These are phyloP conservation scores for Philonicus albiceps DNA, from an alignment of 2,888 invertebrate species.

Conservation along the genomic window DNA sequence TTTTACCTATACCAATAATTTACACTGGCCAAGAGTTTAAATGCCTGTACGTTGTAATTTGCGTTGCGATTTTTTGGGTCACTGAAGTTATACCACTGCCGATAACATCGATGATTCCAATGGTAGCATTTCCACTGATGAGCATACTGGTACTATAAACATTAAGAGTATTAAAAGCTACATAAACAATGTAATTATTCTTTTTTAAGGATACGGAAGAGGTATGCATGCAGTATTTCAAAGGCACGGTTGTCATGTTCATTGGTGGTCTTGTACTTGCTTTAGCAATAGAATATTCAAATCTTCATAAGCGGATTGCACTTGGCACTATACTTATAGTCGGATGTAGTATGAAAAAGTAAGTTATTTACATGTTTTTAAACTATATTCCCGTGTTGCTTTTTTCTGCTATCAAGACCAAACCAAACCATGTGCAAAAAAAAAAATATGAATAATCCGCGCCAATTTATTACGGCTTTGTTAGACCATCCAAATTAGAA, in stretches of 20 bases:
- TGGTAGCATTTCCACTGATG: slow-evolving; percentile 82
- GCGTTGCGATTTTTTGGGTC: slow-evolving; percentile 88
- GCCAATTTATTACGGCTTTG: no score
- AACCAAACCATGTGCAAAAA: no score
- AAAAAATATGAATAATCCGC: no score
- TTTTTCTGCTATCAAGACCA: no score
- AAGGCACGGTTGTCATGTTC: slow-evolving; percentile 86
- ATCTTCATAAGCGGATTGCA: slow-evolving; percentile 86
- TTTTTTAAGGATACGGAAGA: slow-evolving; percentile 63
- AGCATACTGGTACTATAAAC: slow-evolving; percentile 70
- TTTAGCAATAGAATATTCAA: slow-evolving; percentile 88
- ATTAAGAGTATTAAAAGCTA: neutral
- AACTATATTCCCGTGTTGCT: neutral
- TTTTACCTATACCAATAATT: slow-evolving; percentile 73
- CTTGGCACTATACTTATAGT: slow-evolving; percentile 80
- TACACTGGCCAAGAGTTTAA: slow-evolving; percentile 68
- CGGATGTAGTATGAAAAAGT: slow-evolving; percentile 77
- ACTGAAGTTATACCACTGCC: slow-evolving; percentile 83
- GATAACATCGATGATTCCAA: slow-evolving; percentile 83
- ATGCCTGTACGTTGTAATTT: slow-evolving; percentile 80
- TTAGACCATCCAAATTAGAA: no score
- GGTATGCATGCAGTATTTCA: slow-evolving; percentile 78
- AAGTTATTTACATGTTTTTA: slow-evolving; percentile 44
- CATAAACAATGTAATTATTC: neutral
- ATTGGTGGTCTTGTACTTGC: slow-evolving; percentile 91